A percentile compares a stretch with the other conserved stretches of the same genome.
phyloP scores from a whole-genome alignment of 35 echinoderm and acorn worm species.

The Holothuria glaberrima region DNA sequence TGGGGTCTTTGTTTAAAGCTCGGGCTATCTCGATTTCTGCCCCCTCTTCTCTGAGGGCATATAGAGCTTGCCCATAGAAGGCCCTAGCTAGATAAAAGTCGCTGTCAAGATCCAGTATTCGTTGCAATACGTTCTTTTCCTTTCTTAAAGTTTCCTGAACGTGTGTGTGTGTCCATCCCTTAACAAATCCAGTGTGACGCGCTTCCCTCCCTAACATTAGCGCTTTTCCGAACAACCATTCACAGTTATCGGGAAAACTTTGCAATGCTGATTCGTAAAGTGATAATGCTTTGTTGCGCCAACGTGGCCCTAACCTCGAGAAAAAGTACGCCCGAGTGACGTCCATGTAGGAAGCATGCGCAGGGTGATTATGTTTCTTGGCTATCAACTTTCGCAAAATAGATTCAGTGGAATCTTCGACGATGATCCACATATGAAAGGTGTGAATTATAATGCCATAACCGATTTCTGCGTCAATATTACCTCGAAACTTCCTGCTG shows the following conservation, averaged over 20 bases:
- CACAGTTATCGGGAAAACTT: background rate
- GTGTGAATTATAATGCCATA: conserved; percentile 23
- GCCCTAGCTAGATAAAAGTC: background rate
- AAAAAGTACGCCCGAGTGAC: conserved; percentile 4
- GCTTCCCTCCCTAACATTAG: background rate
- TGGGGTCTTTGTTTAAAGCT: background rate
- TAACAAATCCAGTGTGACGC: background rate
- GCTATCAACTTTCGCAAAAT: background rate
- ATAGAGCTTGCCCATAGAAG: background rate
- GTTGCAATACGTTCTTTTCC: background rate
- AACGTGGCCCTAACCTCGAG: conserved; percentile 9
- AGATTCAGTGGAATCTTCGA: background rate
- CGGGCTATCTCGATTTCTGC: background rate
- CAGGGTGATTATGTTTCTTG: background rate
- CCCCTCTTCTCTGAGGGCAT: background rate
- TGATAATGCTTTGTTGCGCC: background rate
- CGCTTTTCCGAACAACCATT: conserved; percentile 6
- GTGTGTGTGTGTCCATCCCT: background rate
- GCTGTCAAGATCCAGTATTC: background rate
- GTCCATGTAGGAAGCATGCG: background rate
- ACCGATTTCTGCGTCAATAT: background rate
- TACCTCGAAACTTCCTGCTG: background rate
- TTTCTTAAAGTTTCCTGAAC: background rate
- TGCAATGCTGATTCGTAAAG: background rate
- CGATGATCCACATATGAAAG: conserved; percentile 2